Conservation (phyloP, 1,140 invertebrate genomes). For the Drosophila erecta region DNA sequence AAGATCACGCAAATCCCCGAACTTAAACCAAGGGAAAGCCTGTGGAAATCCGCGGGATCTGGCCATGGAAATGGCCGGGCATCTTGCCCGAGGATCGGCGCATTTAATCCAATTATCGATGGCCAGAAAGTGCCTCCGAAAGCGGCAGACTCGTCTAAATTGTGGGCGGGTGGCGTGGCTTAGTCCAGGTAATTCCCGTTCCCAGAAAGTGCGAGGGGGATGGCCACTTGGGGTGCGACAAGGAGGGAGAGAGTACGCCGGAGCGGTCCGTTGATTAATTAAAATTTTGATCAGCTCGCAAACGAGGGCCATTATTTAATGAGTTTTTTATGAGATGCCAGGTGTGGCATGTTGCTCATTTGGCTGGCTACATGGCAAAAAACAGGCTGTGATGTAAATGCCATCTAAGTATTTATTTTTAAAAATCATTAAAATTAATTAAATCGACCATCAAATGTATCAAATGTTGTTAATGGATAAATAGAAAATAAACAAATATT, state of each 20-base stretch:
- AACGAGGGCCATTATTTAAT: conserved; percentile 79
- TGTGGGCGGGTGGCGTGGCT: conserved; percentile 80
- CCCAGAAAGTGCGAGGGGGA: conserved; percentile 26
- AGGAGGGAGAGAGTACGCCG: conserved; percentile 8
- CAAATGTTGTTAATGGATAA: too few species aligned
- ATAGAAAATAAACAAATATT: too few species aligned
- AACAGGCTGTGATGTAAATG: too few species aligned
- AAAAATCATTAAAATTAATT: too few species aligned
- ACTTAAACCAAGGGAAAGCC: conserved; percentile 62
- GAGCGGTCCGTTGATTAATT: conserved; percentile 63
- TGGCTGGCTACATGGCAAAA: background rate
- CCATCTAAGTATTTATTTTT: too few species aligned
- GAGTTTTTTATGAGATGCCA: conserved; percentile 71
- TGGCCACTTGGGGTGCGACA: background rate
- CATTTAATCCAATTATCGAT: conserved; percentile 79
- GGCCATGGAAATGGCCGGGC: conserved; percentile 1
- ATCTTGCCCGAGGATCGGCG: conserved; percentile 28
- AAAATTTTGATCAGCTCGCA: conserved; percentile 79
- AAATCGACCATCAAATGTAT: too few species aligned
- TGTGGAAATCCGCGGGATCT: conserved; percentile 64
- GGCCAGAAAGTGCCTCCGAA: conserved; percentile 21
- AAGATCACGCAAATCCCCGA: conserved; percentile 57
- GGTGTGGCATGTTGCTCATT: conserved; percentile 60
- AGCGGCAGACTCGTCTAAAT: conserved; percentile 48
- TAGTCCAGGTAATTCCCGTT: conserved; percentile 45